A percentile compares a stretch with the other conserved stretches of the same genome.
phyloP scores from a whole-genome alignment of 2,888 invertebrate genomes.

The Zele albiditarsus region DNA sequence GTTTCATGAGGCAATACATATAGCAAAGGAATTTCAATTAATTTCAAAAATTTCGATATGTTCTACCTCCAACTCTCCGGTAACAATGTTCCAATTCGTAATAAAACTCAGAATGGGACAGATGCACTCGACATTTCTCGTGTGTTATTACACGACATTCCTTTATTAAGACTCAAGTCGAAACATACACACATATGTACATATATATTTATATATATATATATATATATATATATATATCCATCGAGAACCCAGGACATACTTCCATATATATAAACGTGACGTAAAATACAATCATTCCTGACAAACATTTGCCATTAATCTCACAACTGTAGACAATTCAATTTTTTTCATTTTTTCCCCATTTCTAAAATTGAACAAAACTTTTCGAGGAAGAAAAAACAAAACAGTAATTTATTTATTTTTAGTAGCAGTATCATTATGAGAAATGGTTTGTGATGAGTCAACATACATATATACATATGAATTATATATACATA shows the following conservation, averaged over 20 bases:
- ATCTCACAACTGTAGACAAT: neutral
- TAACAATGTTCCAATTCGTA: constrained; percentile 23
- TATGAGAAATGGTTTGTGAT: neutral
- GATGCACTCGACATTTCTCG: constrained; percentile 28
- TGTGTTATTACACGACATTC: constrained; percentile 17
- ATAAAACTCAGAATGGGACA: constrained; percentile 24
- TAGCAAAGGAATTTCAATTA: constrained; percentile 27
- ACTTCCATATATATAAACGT: constrained; percentile 3
- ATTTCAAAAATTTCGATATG: constrained; percentile 29
- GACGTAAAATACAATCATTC: constrained; percentile 9
- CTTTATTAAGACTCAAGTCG: constrained; percentile 29
- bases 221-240: no score
- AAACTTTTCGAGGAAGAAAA: neutral
- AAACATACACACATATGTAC: neutral
- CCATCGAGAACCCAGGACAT: neutral
- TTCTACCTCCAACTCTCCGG: neutral
- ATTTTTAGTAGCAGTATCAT: neutral
- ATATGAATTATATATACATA: constrained; percentile 9
- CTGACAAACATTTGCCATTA: constrained; percentile 17
- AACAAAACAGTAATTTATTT: neutral
- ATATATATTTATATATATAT: neutral
- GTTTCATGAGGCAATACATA: neutral
- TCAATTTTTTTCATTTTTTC: neutral
- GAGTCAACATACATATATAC: neutral
- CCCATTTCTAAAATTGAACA: neutral